A percentile compares a stretch with the other conserved stretches of the same genome.
phyloP scores from a whole-genome alignment of 2,797 vertebrate genomes.

The Hydrolagus colliei region DNA sequence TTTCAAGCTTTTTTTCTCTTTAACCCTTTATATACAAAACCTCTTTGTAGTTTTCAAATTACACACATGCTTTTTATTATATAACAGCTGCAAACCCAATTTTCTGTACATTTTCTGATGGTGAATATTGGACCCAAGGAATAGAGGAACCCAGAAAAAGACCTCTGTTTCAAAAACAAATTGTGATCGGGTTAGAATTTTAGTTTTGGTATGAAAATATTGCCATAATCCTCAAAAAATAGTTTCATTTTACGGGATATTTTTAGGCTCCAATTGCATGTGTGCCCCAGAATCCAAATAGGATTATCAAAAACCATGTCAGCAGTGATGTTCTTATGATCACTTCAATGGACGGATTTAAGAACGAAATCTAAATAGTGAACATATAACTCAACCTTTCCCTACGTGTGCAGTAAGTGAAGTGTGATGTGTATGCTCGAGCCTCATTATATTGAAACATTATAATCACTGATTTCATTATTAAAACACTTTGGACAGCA shows the following conservation, averaged over 20 bases:
- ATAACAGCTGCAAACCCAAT: slow-evolving; percentile 5
- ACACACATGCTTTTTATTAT: slow-evolving; percentile 18
- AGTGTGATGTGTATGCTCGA: background rate
- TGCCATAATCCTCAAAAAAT: slow-evolving; percentile 21
- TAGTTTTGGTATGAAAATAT: slow-evolving; percentile 1
- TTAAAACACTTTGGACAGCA: background rate
- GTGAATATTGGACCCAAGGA: slow-evolving; percentile 19
- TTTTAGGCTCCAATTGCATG: background rate
- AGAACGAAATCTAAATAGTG: slow-evolving; percentile 7
- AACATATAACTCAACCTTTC: background rate
- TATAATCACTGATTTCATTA: background rate
- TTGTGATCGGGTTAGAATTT: slow-evolving; percentile 19
- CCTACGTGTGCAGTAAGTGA: background rate
- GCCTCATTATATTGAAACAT: background rate
- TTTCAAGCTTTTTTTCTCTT: slow-evolving; percentile 20
- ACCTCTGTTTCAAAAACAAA: slow-evolving; percentile 23
- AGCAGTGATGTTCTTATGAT: slow-evolving; percentile 7
- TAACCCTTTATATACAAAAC: slow-evolving; percentile 29
- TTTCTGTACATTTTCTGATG: background rate
- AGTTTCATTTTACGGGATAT: slow-evolving; percentile 9
- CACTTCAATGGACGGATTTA: background rate
- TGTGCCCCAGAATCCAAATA: background rate
- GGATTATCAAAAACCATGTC: background rate
- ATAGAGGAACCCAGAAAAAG: slow-evolving; percentile 13
- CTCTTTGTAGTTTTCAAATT: slow-evolving; percentile 27